Conservation (phyloP, 37 sponge, comb jelly and placozoan species). For the Eunapius fragilis region DNA sequence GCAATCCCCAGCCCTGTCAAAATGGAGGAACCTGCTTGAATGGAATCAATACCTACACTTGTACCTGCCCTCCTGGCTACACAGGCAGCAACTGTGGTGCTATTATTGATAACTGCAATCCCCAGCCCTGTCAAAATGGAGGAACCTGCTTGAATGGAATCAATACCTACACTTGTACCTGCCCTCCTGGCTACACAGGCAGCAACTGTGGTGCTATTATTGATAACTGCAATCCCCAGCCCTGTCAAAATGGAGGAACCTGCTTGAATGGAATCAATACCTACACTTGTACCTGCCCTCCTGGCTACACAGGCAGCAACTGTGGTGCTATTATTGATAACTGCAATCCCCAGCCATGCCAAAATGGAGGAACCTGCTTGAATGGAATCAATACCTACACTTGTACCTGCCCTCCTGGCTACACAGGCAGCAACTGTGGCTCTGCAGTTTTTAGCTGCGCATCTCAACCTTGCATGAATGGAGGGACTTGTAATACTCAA, state of each 20-base stretch:
- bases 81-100: constrained; percentile 34
- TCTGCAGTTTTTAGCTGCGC: background rate
- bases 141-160: constrained; percentile 46
- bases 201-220: constrained; percentile 36
- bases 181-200: constrained; percentile 49
- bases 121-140: constrained; percentile 36
- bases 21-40: constrained; percentile 17
- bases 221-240: constrained; percentile 50
- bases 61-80: constrained; percentile 26
- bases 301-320: constrained; percentile 41
- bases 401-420: constrained; percentile 31
- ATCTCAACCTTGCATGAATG: constrained; percentile 16
- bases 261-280: constrained; percentile 9
- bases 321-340: constrained; percentile 45
- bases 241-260: constrained; percentile 62
- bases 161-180: constrained; percentile 29
- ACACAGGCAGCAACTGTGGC: background rate
- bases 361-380: constrained; percentile 24
- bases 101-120: constrained; percentile 38
- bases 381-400: background rate
- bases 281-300: constrained; percentile 27
- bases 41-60: background rate
- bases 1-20: constrained; percentile 26
- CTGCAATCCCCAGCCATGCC: constrained; percentile 40
- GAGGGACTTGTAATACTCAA: constrained; percentile 21